Conservation (phyloP, 1,140 invertebrate genomes). For the Lasaia peninsularis region DNA sequence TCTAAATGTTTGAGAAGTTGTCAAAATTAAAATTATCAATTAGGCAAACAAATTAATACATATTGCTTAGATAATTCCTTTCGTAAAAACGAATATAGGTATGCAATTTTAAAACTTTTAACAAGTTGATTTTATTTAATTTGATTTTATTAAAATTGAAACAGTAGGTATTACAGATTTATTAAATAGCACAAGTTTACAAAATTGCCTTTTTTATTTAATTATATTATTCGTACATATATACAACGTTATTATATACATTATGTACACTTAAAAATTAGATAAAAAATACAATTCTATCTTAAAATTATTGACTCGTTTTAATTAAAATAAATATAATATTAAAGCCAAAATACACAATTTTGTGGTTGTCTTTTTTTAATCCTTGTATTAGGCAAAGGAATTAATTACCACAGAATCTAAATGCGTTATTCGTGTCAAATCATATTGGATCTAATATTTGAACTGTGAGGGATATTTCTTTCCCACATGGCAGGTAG, state of each 20-base stretch:
- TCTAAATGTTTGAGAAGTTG: too few species aligned
- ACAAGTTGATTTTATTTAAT: not conserved
- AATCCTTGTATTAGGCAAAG: constrained; percentile 48
- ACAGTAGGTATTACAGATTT: too few species aligned
- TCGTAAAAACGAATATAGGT: not conserved
- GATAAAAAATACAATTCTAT: constrained; percentile 58
- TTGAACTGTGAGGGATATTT: not conserved
- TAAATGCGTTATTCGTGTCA: not conserved
- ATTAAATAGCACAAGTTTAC: not conserved
- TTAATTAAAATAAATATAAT: constrained; percentile 69
- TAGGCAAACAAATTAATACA: too few species aligned
- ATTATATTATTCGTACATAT: constrained; percentile 1
- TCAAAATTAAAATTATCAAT: too few species aligned
- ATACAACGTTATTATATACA: constrained; percentile 42
- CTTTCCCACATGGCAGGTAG: too few species aligned
- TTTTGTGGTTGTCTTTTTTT: constrained; percentile 37
- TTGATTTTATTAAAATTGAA: too few species aligned
- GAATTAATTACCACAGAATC: constrained; percentile 46
- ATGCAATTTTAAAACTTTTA: not conserved
- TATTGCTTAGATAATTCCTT: too few species aligned
- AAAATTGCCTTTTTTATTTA: not conserved
- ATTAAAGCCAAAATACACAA: constrained; percentile 64
- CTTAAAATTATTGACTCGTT: constrained; percentile 74
- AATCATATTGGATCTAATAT: not conserved
- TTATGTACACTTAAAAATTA: constrained; percentile 43